Percentiles rank a stretch among this genome's conserved stretches.
Conservation (phyloP, 2,888 invertebrate species). For the Alentia gelatinosa region DNA sequence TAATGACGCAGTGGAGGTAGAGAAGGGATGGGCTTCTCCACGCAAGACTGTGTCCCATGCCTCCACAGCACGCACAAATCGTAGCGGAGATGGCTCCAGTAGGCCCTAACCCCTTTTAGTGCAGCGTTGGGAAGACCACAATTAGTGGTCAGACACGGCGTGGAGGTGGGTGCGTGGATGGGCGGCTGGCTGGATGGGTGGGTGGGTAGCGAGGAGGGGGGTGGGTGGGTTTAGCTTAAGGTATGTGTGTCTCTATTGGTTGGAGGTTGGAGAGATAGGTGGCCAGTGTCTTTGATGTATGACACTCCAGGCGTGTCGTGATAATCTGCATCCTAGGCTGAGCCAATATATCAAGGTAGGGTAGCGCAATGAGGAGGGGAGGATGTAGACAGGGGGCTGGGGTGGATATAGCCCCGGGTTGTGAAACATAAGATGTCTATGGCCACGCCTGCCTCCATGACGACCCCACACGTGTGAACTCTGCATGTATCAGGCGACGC, state of each 20-base stretch:
- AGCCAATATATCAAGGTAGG: background rate
- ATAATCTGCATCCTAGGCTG: background rate
- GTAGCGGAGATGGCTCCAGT: slow-evolving; percentile 14
- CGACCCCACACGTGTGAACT: background rate
- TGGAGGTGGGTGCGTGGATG: background rate
- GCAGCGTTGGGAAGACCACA: slow-evolving; percentile 23
- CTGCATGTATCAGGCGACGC: too few relatives aligned
- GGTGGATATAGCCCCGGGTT: background rate
- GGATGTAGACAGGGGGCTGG: background rate
- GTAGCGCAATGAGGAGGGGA: background rate
- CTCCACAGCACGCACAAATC: slow-evolving; percentile 12
- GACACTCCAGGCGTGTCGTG: background rate
- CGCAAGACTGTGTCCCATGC: slow-evolving; percentile 29
- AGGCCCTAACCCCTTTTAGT: slow-evolving; percentile 52
- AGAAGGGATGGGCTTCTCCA: slow-evolving; percentile 15
- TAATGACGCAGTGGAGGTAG: background rate
- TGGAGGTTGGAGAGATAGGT: background rate
- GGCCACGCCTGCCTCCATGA: background rate
- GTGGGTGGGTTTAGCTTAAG: background rate
- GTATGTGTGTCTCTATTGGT: background rate
- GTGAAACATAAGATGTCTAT: background rate
- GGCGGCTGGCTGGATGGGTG: background rate
- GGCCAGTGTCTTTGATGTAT: background rate
- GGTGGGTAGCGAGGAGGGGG: background rate
- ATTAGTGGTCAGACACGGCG: slow-evolving; percentile 42